These are phyloP conservation scores for Diarsia brunnea DNA, from an alignment of 2,888 invertebrate genomes.

Conservation along the genomic window DNA sequence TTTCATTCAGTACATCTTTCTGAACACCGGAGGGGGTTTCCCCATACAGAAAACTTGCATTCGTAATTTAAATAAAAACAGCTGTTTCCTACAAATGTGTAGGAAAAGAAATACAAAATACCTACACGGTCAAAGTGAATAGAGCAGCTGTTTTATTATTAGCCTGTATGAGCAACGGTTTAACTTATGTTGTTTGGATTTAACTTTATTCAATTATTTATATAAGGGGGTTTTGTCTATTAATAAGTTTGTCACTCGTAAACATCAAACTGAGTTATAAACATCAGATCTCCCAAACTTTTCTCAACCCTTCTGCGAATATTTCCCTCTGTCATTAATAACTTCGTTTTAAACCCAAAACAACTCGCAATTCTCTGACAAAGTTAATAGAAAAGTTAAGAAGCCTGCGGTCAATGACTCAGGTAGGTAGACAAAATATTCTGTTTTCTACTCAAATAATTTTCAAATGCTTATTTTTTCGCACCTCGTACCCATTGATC, in stretches of 20 bases:
- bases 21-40: no score
- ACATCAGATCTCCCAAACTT: slow-evolving; percentile 26
- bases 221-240: slow-evolving; percentile 2
- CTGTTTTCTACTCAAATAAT: slow-evolving; percentile 20
- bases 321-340: slow-evolving; percentile 48
- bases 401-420: slow-evolving; percentile 33
- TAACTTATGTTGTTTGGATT: not conserved
- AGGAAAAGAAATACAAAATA: no score
- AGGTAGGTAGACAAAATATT: slow-evolving; percentile 37
- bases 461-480: slow-evolving; percentile 38
- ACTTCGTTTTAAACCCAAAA: slow-evolving; percentile 53
- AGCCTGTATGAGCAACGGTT: not conserved
- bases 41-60: no score
- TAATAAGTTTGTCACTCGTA: slow-evolving; percentile 26
- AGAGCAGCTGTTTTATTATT: no score
- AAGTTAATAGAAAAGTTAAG: slow-evolving; percentile 40
- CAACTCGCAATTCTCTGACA: slow-evolving; percentile 48
- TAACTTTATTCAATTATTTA: slow-evolving; percentile 4
- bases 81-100: no score
- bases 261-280: slow-evolving; percentile 42
- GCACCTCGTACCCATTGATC: slow-evolving; percentile 39
- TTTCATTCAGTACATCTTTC: no score
- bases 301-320: slow-evolving; percentile 39
- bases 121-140: no score
- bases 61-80: no score